A percentile compares a stretch with the other conserved stretches of the same genome.
Conservation (phyloP, 2,888 invertebrate species). For the Amphimallon solstitiale region DNA sequence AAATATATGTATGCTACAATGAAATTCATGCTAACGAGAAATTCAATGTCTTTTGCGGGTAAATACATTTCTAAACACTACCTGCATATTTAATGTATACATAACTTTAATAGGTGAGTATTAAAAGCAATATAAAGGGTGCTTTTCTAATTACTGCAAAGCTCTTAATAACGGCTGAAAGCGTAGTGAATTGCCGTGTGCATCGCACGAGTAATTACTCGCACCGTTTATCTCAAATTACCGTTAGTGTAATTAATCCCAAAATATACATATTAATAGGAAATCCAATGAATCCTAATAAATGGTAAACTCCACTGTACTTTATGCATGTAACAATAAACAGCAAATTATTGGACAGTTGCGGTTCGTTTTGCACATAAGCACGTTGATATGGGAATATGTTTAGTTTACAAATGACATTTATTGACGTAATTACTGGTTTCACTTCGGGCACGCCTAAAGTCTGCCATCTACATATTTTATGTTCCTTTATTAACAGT, state of each 20-base stretch:
- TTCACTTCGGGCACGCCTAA: no score
- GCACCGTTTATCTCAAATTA: constrained; percentile 19
- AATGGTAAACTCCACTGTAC: constrained; percentile 5
- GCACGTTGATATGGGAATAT: no score
- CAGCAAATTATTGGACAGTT: constrained; percentile 12
- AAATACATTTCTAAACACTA: constrained; percentile 5
- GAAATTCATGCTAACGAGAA: not conserved
- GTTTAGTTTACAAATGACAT: no score
- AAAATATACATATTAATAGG: constrained; percentile 29
- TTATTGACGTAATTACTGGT: no score
- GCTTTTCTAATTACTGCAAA: constrained; percentile 21
- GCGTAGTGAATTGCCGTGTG: not conserved
- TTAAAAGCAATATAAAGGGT: constrained; percentile 14
- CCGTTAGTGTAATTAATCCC: constrained; percentile 18
- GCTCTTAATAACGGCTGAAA: constrained; percentile 1
- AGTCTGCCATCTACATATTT: no score
- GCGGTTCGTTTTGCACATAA: constrained; percentile 6
- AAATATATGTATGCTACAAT: no score
- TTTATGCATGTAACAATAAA: not conserved
- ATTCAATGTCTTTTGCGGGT: constrained; percentile 3
- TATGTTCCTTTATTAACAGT: no score
- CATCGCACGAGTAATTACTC: constrained; percentile 2
- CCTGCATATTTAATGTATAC: constrained; percentile 30
- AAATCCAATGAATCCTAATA: constrained; percentile 13
- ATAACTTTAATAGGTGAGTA: constrained; percentile 13